Conservation (phyloP, 2,113 vertebrate genomes). For the Conger conger region DNA sequence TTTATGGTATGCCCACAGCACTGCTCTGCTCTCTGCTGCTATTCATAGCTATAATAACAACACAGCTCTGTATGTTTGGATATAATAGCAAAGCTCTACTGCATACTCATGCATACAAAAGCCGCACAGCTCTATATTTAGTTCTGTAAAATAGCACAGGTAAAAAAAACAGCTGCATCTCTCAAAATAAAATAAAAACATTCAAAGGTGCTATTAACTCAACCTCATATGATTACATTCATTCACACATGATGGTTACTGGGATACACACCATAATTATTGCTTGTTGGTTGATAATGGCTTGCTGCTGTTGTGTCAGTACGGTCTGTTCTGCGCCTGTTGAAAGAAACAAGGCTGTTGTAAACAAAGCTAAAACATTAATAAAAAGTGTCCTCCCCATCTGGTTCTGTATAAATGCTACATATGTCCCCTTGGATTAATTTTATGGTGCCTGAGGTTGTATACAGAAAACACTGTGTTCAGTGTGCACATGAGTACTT, state of each 20-base stretch:
- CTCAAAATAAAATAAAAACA: not conserved
- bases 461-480: not conserved
- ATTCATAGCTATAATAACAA: not conserved
- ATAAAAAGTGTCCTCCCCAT: not conserved
- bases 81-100: not conserved
- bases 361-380: not conserved
- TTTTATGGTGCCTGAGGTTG: not conserved
- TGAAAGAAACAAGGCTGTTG: not conserved
- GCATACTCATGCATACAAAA: not conserved
- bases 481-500: not conserved
- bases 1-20: not conserved
- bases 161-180: not conserved
- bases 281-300: slow-evolving; percentile 74
- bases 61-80: too few relatives aligned
- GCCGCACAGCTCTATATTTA: not conserved
- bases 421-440: not conserved
- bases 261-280: slow-evolving; percentile 72
- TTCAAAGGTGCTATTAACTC: not conserved
- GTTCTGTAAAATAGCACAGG: not conserved
- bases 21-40: not conserved
- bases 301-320: slow-evolving; percentile 64
- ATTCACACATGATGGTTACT: not conserved
- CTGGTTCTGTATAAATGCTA: not conserved
- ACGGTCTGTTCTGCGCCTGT: slow-evolving; percentile 69
- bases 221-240: not conserved